phyloP scores from a whole-genome alignment of 2,797 vertebrate genomes.

The Syngnathus acus region DNA sequence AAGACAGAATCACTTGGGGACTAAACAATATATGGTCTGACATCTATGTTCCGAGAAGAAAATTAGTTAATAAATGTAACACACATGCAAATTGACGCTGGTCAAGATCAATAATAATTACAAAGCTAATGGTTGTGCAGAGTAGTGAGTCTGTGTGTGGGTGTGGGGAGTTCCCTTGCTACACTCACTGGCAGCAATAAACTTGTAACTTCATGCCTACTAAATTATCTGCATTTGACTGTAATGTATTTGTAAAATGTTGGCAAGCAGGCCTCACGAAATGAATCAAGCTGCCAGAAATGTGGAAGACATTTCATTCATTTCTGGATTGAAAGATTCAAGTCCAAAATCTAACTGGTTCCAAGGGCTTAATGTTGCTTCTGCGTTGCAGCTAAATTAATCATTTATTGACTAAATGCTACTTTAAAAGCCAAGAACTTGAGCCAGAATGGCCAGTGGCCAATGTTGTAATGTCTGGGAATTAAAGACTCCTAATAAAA shows the following conservation, averaged over 20 bases:
- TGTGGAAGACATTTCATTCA: background rate
- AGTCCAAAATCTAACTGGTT: slow-evolving; percentile 1
- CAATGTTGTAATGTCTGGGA: slow-evolving; percentile 1
- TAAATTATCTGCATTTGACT: slow-evolving; percentile 1
- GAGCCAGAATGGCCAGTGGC: background rate
- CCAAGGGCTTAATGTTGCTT: slow-evolving; percentile 11
- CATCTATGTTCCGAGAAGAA: background rate
- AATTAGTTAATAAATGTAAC: background rate
- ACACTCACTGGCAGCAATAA: background rate
- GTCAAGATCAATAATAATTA: background rate
- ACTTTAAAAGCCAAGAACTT: background rate
- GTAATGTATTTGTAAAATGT: background rate
- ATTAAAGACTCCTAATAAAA: slow-evolving; percentile 1
- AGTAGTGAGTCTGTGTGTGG: background rate
- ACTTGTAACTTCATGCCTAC: background rate
- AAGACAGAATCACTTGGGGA: background rate
- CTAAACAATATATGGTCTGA: background rate
- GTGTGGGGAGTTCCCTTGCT: background rate
- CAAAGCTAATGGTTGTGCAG: background rate
- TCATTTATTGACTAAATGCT: background rate
- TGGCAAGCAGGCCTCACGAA: background rate
- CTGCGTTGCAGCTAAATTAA: background rate
- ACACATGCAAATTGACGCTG: background rate
- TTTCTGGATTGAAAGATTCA: slow-evolving; percentile 1
- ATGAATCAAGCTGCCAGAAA: slow-evolving; percentile 6